phyloP scores from a whole-genome alignment of 1,140 invertebrate genomes.

The Drosophila repleta region DNA sequence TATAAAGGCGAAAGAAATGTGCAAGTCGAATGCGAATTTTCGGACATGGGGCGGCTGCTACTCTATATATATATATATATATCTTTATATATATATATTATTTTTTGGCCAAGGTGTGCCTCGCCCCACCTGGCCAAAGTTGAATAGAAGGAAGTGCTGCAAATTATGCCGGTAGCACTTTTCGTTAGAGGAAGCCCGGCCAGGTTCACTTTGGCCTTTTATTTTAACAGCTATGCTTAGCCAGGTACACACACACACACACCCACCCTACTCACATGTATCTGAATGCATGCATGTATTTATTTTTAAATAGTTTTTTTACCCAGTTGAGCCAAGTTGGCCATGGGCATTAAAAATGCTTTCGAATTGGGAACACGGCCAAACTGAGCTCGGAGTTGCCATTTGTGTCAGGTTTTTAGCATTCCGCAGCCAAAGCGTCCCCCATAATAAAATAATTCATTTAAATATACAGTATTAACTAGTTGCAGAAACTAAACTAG shows the following conservation, averaged over 20 bases:
- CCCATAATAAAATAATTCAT: not conserved
- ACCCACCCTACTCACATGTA: not conserved
- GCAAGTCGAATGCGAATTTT: conserved; percentile 27
- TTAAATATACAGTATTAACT: not conserved
- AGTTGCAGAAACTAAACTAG: not conserved
- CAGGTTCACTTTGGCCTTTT: conserved; percentile 37
- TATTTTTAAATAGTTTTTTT: conserved; percentile 33
- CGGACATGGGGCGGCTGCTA: conserved; percentile 12
- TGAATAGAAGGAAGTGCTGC: conserved; percentile 55
- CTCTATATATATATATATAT: not conserved
- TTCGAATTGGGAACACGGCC: conserved; percentile 15
- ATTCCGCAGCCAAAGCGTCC: not conserved
- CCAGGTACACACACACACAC: conserved; percentile 21
- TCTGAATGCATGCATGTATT: conserved; percentile 16
- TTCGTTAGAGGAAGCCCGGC: conserved; percentile 41
- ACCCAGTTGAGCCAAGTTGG: conserved; percentile 32
- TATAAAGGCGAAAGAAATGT: conserved; percentile 55
- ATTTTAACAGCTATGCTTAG: conserved; percentile 40
- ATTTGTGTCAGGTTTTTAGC: not conserved
- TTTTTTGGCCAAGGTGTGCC: conserved; percentile 21
- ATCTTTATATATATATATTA: not conserved
- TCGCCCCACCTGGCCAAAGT: conserved; percentile 33
- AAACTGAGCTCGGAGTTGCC: not conserved
- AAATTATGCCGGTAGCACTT: conserved; percentile 58
- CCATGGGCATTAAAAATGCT: conserved; percentile 30